Evolutionary conservation across 2,888 invertebrate genomes (phyloP), one percentile per base, ranked within the genome.

Genomic region (Brenthis daphne): DNA sequence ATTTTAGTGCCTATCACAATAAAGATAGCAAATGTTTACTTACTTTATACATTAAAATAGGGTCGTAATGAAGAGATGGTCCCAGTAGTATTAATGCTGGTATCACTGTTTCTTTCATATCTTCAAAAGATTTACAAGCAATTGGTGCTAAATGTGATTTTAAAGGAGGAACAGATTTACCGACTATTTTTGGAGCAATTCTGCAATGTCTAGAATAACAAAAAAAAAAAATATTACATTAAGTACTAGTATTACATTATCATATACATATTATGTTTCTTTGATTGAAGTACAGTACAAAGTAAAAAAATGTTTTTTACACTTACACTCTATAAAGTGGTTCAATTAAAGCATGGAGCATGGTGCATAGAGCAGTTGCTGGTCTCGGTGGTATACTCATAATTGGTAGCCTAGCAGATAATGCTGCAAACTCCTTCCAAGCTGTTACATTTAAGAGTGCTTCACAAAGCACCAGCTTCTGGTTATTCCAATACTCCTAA

Each of bases 381-480:
- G 97, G 96, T 63, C 96, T 95, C 80, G 97, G 95, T 51, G 97
- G 95, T 73, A 97, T 94, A 12, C 96, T 94, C 75, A 95, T 95
- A 68, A 96, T 95, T 0, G 99, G 99, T 72, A 99, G 92, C 66
- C 96, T 94, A 76, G 96, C 95, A 43, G 97, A 95, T 69, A 99
- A 93, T 74, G 94, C 94, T 72, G 95, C 94, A 3, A 98, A 98
- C 80, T 96, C 96, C 20, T 95, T 94, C 99, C 99, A 99, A 77
- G 98, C 98, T 1, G 98, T 98, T 75, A 98, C 95, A 74, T 95
- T 94, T 11, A 99, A 85, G 60, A 99, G 89, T 0, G 98, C 98
- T 84, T 98, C 97, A 79, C 98, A 96, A 33, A 99, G 93, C 37
- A 98, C 97, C 78, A 99, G 95, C 89, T 99, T 99, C 88, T 99